Evolutionary conservation across 2,888 invertebrate species (phyloP).

Genomic region (Marronus borbonicus): DNA sequence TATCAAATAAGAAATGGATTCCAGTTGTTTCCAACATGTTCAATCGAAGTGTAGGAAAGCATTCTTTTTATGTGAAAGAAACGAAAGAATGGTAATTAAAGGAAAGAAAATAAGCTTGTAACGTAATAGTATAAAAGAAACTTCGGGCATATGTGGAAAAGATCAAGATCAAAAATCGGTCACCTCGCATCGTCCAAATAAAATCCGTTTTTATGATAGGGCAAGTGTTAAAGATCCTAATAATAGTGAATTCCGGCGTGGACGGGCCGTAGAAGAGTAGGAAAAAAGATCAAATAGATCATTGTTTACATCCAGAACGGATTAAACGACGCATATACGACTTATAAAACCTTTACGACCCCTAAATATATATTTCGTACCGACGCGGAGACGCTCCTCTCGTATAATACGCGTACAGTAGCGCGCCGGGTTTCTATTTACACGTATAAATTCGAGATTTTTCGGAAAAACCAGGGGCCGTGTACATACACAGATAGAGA

Average conservation of each 20-base stretch:
- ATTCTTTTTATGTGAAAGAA: not conserved
- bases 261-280: constrained; percentile 26
- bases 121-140: constrained; percentile 30
- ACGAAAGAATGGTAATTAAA: constrained; percentile 23
- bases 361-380: constrained; percentile 45
- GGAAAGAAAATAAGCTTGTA: constrained; percentile 27
- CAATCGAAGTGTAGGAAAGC: not conserved
- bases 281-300: constrained; percentile 48
- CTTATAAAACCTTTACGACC: constrained; percentile 47
- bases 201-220: constrained; percentile 48
- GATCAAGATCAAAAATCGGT: constrained; percentile 43
- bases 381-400: constrained; percentile 26
- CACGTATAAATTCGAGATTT: constrained; percentile 45
- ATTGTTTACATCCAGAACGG: constrained; percentile 48
- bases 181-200: constrained; percentile 43
- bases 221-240: constrained; percentile 50
- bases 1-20: not conserved
- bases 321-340: constrained; percentile 50
- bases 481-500: constrained; percentile 9
- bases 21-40: constrained; percentile 24
- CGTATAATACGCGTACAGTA: constrained; percentile 6
- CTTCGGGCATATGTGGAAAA: constrained; percentile 32
- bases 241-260: constrained; percentile 49
- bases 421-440: constrained; percentile 36
- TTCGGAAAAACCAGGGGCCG: constrained; percentile 31